Evolutionary conservation across 2,888 invertebrate genomes (phyloP), one percentile per base, ranked within the genome.

Genomic region (Griposia aprilina): DNA sequence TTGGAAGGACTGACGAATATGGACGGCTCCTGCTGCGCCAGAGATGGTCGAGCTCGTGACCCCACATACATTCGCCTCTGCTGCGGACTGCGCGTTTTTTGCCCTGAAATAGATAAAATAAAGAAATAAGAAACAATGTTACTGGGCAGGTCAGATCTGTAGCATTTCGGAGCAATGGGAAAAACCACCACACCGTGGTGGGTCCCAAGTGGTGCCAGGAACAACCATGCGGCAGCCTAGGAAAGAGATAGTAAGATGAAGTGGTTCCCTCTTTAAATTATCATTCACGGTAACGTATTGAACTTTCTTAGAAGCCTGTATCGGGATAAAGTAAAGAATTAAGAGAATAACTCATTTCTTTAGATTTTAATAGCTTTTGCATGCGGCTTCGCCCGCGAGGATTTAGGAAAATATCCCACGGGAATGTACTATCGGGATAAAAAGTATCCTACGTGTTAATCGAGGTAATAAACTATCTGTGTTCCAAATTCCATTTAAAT

Each of bases 51-150:
- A 20, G 93, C 87, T 30, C 94, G 91, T 0, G 94, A 82, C 20
- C 93, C 95, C 88, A 90, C 93, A 88, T 94, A 95, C 92, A 94
- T 91, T 83, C 96, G 95, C 87, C 96, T 94, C 95, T 93, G 95
- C 91, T 94, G 96, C 94, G 95, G 93, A 93, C 88, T 95, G 88
- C 96, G 96, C 90, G 97, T 96, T 92, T 97, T 97, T 93, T 97
- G 96, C 92, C 96, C 96, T 97, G 95, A 50, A 95, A 94, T 71
- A 86, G 72, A 83, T 7, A 63, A 20, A 30, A 48, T 10, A 17
- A n/a, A 41, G 11, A n/a, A 87, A 88, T 80, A 81, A 70, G 26
- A 5, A 13, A 57, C 15, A 67, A 23, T n/a, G 5, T 8, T 69
- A n/a, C 66, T 65, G 17, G 7, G 17, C 23, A 36, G 11, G 23